Percentiles rank a stretch among this genome's conserved stretches.
Conservation (phyloP, 2,888 invertebrate genomes). For the Drosophila nr. medialis region DNA sequence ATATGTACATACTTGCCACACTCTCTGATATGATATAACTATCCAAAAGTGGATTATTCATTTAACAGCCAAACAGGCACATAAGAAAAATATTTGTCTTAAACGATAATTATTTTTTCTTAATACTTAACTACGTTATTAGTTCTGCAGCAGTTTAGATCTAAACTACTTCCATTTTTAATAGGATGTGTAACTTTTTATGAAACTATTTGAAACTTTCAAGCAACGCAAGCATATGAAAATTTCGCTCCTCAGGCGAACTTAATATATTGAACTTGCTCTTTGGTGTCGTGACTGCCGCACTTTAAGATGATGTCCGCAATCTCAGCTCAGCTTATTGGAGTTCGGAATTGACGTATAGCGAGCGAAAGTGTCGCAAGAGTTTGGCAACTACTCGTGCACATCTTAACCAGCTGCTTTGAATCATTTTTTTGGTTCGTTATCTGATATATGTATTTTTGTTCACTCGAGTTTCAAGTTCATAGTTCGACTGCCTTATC, state of each 20-base stretch:
- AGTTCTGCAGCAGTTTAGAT: not conserved
- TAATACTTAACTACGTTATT: not conserved
- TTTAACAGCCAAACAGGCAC: not conserved
- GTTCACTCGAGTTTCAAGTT: constrained; percentile 31
- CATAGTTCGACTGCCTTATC: constrained; percentile 43
- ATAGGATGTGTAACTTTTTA: not conserved
- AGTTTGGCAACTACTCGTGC: constrained; percentile 2
- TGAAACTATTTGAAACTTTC: not conserved
- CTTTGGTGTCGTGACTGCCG: not conserved
- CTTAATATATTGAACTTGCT: not conserved
- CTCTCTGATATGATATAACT: not conserved
- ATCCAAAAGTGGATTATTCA: not conserved
- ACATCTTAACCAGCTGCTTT: not conserved
- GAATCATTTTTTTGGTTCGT: constrained; percentile 7
- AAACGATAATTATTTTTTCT: not conserved
- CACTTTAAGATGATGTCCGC: not conserved
- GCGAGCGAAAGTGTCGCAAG: constrained; percentile 2
- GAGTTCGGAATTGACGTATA: not conserved
- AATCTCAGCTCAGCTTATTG: not conserved
- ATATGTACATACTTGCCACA: not conserved
- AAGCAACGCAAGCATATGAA: not conserved
- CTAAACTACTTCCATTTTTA: not conserved
- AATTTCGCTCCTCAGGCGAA: not conserved
- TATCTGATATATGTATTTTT: constrained; percentile 21
- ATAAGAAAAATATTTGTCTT: not conserved